Base-by-base conservation (phyloP, 2,797 vertebrate genomes). In the Leptatherina wallacei region DNA sequence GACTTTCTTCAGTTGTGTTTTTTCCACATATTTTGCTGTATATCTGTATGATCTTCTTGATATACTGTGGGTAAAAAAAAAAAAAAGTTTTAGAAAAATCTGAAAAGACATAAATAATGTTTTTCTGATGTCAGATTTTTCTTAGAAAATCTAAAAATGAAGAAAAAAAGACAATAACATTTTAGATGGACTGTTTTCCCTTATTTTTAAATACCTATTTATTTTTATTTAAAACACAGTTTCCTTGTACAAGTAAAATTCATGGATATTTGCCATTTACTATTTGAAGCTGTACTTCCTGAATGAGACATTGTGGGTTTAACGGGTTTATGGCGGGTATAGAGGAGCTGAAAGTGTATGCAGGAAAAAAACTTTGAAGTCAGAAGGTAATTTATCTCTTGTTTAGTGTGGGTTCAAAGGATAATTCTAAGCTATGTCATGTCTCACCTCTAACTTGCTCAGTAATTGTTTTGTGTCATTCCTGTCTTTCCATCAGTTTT, bases 71-170 rank as follows among this genome's bases (percentile, higher is more conserved):
- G 87, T 85, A 87, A 91, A 89, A 85, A 24, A 47, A 85, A 24
- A 47, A 27, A 9, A 44, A 9, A 44, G 84, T 93, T 94, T 94
- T 93, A 86, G 96, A 95, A 96, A 96, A 97, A 95, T 96, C 96
- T 96, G 96, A 95, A 95, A 95, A 94, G 93, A 94, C 96, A 91
- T 89, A 91, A 96, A 96, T 88, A 73, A 93, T 95, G 95, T 96
- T 95, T 96, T 95, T 96, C 80, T 90, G 95, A 95, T 93, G 95
- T 96, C 96, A 96, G 96, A 96, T 97, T 97, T 97, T 98, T 96
- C 96, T 96, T 96, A 97, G 95, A 94, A 93, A 96, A 96, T 96
- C 94, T 95, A 90, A 92, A 97, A 94, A 92, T 84, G 70, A 95
- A 95, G 94, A 96, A 96, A 96, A 96, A 92, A 93, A 59, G 65